Percentiles rank a stretch among this genome's conserved stretches.
Conservation (phyloP, 2,113 vertebrate genomes). For the Sturnus vulgaris region DNA sequence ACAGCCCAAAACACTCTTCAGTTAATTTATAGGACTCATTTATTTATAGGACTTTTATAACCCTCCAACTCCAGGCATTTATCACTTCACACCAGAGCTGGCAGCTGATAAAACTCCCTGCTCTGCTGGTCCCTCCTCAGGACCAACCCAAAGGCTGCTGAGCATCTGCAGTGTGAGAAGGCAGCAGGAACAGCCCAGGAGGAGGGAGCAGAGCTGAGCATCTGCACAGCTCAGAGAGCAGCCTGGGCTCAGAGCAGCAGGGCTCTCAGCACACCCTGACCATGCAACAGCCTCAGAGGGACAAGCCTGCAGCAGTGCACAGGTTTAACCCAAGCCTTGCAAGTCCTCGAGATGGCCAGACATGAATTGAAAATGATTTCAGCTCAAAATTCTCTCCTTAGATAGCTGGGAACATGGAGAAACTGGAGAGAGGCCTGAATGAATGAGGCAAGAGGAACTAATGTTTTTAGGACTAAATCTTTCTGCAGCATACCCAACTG, state of each 20-base stretch:
- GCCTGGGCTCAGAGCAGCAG: not conserved
- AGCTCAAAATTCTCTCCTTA: not conserved
- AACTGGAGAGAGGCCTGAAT: not conserved
- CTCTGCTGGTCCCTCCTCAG: not conserved
- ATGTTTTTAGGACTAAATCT: not conserved
- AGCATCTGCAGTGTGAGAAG: not conserved
- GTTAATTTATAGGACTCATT: not conserved
- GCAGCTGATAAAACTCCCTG: not conserved
- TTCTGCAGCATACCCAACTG: not conserved
- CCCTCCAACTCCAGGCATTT: not conserved
- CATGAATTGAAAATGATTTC: not conserved
- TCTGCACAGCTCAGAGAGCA: too few species aligned
- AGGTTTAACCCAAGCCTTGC: not conserved
- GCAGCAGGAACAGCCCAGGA: not conserved
- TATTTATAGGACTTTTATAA: not conserved
- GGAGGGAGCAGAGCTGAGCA: too few species aligned
- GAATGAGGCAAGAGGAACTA: not conserved
- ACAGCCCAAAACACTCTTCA: not conserved
- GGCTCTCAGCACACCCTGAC: fast-evolving
- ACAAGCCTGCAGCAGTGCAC: not conserved
- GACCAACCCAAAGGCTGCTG: not conserved
- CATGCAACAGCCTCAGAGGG: fast-evolving
- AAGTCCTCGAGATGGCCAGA: not conserved
- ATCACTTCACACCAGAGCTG: not conserved
- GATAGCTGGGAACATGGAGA: not conserved